Percentiles rank a stretch among this genome's conserved stretches.
phyloP scores from a whole-genome alignment of 2,113 vertebrate genomes.

The Psephotus haematonotus region DNA sequence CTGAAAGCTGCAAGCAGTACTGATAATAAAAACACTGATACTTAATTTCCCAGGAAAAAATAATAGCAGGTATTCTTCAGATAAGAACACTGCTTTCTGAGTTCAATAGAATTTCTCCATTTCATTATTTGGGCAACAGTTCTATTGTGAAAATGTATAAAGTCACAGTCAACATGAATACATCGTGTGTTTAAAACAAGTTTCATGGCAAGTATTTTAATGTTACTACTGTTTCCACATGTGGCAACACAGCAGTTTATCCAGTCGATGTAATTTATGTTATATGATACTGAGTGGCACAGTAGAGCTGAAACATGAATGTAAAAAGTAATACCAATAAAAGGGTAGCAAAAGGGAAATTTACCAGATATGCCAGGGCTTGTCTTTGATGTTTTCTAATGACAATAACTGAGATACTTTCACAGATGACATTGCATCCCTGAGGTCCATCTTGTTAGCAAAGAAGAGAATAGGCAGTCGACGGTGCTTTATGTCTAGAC shows the following conservation, averaged over 20 bases:
- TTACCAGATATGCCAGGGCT: conserved; percentile 99
- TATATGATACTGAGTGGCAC: background rate
- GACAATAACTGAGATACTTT: conserved; percentile 95
- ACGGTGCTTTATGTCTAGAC: conserved; percentile 92
- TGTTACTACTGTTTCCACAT: background rate
- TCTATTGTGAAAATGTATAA: background rate
- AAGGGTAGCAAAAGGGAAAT: background rate
- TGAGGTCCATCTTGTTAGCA: conserved; percentile 99
- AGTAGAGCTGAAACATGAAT: background rate
- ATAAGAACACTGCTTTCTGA: background rate
- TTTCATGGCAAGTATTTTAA: background rate
- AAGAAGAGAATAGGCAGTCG: conserved; percentile 97
- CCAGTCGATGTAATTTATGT: background rate
- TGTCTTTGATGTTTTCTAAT: conserved; percentile 97
- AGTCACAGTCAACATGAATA: background rate
- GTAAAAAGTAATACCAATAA: background rate
- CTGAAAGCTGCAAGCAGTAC: background rate
- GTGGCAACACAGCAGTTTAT: background rate
- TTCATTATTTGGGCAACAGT: background rate
- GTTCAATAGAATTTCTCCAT: background rate
- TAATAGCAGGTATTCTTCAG: background rate
- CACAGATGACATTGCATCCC: conserved; percentile 92
- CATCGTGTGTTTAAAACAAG: background rate
- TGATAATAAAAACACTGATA: background rate
- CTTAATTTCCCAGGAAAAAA: background rate